Percentiles rank a stretch among this genome's conserved stretches.
Conservation (phyloP, 2,113 vertebrate species). For the Hucho hucho region DNA sequence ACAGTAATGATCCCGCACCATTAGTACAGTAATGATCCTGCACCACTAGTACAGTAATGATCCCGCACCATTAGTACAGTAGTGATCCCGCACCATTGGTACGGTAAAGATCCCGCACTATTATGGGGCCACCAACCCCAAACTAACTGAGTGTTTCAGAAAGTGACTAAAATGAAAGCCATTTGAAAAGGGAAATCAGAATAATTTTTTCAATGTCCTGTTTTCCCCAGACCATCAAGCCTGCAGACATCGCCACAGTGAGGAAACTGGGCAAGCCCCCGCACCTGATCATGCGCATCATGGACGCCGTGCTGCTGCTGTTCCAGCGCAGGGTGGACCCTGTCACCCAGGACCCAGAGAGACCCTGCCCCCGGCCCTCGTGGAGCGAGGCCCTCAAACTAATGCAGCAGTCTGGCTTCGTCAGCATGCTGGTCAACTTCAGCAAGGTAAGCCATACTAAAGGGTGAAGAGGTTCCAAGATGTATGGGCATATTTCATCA, state of each 20-base stretch:
- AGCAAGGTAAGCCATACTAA: constrained; percentile 69
- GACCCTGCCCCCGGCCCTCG: constrained; percentile 71
- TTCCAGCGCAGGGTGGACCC: constrained; percentile 80
- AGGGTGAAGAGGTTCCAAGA: no score
- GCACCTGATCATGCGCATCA: constrained; percentile 87
- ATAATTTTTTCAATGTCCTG: neutral
- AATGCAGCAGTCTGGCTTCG: constrained; percentile 82
- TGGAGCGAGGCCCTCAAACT: constrained; percentile 83
- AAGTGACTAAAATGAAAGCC: neutral
- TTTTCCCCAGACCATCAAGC: constrained; percentile 79
- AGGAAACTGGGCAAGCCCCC: constrained; percentile 84
- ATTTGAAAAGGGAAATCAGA: neutral
- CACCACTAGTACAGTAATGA: no score
- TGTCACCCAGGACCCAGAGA: constrained; percentile 73
- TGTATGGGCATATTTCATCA: no score
- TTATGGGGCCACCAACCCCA: neutral
- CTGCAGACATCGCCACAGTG: constrained; percentile 83
- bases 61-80: no score
- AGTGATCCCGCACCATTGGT: no score
- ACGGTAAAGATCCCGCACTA: no score
- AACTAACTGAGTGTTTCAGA: neutral
- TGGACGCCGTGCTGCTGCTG: constrained; percentile 83
- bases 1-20: no score
- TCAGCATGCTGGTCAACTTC: constrained; percentile 79
- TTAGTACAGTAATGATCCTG: no score